These are phyloP conservation scores for Molossus molossus DNA, from an alignment of 2,797 vertebrate genomes.

Conservation along the genomic window DNA sequence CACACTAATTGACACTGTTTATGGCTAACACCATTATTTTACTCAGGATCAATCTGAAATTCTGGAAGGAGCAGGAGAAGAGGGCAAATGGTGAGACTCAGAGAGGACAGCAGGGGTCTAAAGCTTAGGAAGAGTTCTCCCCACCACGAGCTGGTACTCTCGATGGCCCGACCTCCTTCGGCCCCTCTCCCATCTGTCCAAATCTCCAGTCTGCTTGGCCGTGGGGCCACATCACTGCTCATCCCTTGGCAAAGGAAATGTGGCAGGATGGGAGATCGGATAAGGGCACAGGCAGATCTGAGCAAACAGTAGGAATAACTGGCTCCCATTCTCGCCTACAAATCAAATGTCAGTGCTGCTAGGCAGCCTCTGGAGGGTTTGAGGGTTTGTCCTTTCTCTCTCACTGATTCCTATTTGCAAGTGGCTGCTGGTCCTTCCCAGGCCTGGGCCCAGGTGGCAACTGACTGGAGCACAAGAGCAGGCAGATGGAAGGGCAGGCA, in stretches of 20 bases:
- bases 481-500: neutral
- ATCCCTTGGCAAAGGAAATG: neutral
- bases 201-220: neutral
- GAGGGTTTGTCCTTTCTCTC: neutral
- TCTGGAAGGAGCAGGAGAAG: neutral
- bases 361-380: neutral
- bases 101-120: too few relatives aligned
- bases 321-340: neutral
- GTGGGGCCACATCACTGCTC: too few relatives aligned
- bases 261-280: neutral
- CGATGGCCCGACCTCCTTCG: neutral
- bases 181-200: neutral
- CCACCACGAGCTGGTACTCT: neutral
- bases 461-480: neutral
- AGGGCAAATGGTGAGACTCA: neutral
- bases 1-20: neutral
- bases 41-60: neutral
- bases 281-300: neutral
- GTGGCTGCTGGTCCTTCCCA: neutral
- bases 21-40: neutral
- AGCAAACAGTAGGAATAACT: neutral
- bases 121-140: neutral
- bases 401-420: conserved; percentile 49
- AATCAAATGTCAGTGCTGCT: neutral
- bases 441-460: neutral